Evolutionary conservation across 2,888 invertebrate species (phyloP).

Genomic region (Crepidodera aurea): DNA sequence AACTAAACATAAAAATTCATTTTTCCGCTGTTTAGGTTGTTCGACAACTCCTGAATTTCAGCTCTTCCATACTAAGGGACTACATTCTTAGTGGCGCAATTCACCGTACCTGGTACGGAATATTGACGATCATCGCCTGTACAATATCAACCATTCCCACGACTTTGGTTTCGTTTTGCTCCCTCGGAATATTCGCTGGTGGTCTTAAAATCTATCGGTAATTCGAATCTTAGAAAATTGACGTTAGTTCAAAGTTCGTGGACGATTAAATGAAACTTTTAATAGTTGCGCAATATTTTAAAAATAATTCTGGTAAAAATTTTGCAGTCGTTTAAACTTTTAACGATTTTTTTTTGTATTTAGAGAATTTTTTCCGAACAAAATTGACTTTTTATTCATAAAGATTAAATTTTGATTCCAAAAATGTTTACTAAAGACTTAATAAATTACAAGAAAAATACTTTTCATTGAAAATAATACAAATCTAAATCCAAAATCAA

Average conservation of each 20-base stretch:
- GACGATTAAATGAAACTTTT: not conserved
- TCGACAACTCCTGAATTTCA: too few relatives aligned
- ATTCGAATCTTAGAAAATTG: constrained; percentile 9
- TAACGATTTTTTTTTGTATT: too few relatives aligned
- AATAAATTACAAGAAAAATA: too few relatives aligned
- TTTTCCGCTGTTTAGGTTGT: too few relatives aligned
- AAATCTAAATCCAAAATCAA: too few relatives aligned
- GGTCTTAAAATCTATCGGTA: constrained; percentile 12
- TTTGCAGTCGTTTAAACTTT: too few relatives aligned
- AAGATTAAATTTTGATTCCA: too few relatives aligned
- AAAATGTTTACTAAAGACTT: too few relatives aligned
- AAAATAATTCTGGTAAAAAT: not conserved
- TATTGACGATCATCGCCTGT: constrained; percentile 56
- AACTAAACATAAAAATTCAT: too few relatives aligned
- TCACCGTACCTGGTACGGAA: constrained; percentile 57
- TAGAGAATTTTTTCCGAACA: too few relatives aligned
- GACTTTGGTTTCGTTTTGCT: constrained; percentile 20
- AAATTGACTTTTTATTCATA: too few relatives aligned
- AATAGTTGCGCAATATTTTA: not conserved
- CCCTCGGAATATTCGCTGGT: constrained; percentile 12
- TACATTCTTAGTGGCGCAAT: constrained; percentile 36
- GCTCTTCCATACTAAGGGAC: constrained; percentile 20
- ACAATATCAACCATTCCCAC: constrained; percentile 26
- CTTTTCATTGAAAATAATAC: too few relatives aligned
- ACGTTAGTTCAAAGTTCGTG: constrained; percentile 1